Base-by-base conservation (phyloP, 2,113 vertebrate species). In the Pachypanchax playfairii region DNA sequence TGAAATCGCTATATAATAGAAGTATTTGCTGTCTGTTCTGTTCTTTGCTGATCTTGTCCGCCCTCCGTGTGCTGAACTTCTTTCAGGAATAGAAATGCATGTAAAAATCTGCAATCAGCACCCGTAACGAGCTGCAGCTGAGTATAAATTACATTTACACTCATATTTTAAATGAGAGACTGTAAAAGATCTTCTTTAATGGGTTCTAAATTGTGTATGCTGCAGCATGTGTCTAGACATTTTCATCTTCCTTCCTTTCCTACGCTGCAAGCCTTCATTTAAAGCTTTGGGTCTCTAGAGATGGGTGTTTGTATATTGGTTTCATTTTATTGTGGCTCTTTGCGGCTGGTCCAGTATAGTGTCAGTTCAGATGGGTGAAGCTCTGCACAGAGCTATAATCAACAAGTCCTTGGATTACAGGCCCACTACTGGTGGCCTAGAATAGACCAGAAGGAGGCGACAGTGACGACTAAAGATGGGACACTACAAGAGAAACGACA, bases 381-480 rank as follows among this genome's bases (percentile, higher is more conserved):
- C 73, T 73, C 46, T 62, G 47, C 46, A 60, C 46, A 86, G 77
- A 85, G 75, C 85, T 89, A 82, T 87, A 91, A 91, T 90, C 84
- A 87, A 22, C 69, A 12, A 65, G 44, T 65, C 55, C 74, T 73
- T 55, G 82, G 85, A 90, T 89, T 88, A 90, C 77, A 90, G 86
- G 70, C 79, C 83, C 73, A 50, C 83, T 38, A 25, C 79, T 11
- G 72, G 72, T 66, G 81, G 77, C 86, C 85, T 36, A 83, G 88
- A 90, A 89, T 89, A 90, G 87, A 88, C 76, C 71, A 43, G 73
- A 77, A 82, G 85, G 80, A 85, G n/a, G 76, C 52, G 33, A 61
- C 43, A 65, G 51, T 22, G 57, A 65, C 6, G 75, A 77, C 64
- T 44, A 73, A 72, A 65, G 73, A 79, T 54, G 38, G 76, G 70